Evolutionary conservation across 1,140 invertebrate genomes (phyloP), one percentile per base, ranked within the genome.

Genomic region (Papilio polyxenes): DNA sequence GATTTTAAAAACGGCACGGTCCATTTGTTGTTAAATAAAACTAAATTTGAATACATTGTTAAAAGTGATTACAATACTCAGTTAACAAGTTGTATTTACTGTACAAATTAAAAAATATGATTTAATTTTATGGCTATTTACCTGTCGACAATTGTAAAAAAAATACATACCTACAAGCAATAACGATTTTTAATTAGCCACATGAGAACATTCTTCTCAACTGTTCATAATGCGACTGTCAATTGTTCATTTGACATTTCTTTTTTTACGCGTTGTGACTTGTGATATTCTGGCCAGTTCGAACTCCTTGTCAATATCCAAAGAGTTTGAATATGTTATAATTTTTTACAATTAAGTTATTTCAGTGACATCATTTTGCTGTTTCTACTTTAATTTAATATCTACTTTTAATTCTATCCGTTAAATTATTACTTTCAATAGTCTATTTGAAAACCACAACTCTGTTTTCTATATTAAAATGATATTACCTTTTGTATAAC

Each of bases 391-490:
- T 3, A 59, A n/a, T 59, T 7, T 31, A 31, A 69, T 13, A 13
- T 31, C 37, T 6, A 3, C 11, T 69, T 4, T 69, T 37, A 31
- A 69, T 69, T 37, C 7, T 37, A 37, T 13, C 10, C 23, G 62
- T n/a, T 23, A 72, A 15, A 13, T 6, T 17, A 17, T 56, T 56
- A 56, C 17, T 15, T 37, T 72, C 65, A 13, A 72, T 40, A 37
- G 31, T 72, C 23, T 13, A 40, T 72, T 37, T 72, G 31, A 72
- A 72, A 40, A 6, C 31, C 11, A 40, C 37, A 13, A 37, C 13
- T 72, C 31, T 13, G 23, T 31, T 65, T 65, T 65, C 20, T 31
- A 65, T 65, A 77, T 75, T 49, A 75, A 75, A 49, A 77, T 15
- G 48, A 77, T 53, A 23, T 56, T 49, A 77, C 44, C 23, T 15